Conservation (phyloP, 1,140 invertebrate genomes). For the Adoxophyes honmai region DNA sequence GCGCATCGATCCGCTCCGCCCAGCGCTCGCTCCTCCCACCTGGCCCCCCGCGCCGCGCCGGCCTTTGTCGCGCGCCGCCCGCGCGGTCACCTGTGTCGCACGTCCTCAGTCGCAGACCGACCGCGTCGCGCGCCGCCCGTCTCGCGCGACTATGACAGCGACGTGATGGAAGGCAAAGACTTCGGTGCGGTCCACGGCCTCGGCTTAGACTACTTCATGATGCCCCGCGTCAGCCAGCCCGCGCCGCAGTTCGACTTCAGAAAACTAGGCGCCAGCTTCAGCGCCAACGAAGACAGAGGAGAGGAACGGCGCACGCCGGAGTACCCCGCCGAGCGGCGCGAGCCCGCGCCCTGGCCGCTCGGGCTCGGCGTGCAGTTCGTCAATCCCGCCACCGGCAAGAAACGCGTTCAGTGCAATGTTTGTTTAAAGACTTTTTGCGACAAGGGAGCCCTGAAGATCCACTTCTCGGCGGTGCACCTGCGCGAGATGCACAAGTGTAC, state of each 20-base stretch:
- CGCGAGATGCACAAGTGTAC: constrained; percentile 88
- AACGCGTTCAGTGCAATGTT: constrained; percentile 98
- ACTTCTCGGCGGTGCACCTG: constrained; percentile 97
- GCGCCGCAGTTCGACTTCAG: constrained; percentile 74
- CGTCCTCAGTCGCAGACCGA: constrained; percentile 73
- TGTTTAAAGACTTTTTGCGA: constrained; percentile 99
- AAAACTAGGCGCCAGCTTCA: constrained; percentile 75
- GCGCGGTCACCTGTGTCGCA: constrained; percentile 74
- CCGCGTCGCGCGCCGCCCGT: constrained; percentile 70
- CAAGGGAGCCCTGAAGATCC: constrained; percentile 99
- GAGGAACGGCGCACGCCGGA: constrained; percentile 61
- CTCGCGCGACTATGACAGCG: constrained; percentile 59
- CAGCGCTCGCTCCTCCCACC: constrained; percentile 67
- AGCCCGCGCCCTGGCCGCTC: constrained; percentile 81
- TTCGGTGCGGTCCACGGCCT: constrained; percentile 63
- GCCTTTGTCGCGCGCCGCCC: constrained; percentile 65
- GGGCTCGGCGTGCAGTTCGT: constrained; percentile 93
- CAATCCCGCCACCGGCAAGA: constrained; percentile 95
- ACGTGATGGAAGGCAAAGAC: constrained; percentile 71
- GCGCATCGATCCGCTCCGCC: constrained; percentile 73
- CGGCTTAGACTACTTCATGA: constrained; percentile 73
- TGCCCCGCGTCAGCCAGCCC: constrained; percentile 64
- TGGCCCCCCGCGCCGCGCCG: constrained; percentile 35
- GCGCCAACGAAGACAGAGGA: constrained; percentile 58
- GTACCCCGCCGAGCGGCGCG: constrained; percentile 54